Evolutionary conservation across 2,797 vertebrate species (phyloP).

Genomic region (Notoglanidium macrostoma): DNA sequence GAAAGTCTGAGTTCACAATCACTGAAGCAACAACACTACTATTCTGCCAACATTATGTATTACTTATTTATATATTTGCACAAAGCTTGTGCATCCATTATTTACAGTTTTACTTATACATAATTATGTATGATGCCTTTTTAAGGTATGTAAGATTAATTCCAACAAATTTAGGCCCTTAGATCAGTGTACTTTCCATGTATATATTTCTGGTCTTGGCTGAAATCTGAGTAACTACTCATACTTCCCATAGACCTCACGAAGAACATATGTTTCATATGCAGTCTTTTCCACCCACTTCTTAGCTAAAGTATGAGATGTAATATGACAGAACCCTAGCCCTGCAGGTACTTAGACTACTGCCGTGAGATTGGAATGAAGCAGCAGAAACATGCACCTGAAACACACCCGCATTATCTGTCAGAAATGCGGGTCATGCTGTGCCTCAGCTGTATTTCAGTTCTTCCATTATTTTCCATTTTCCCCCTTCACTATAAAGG

Average conservation of each 20-base stretch:
- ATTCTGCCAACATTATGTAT: not conserved
- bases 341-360: not conserved
- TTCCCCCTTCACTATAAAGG: not conserved
- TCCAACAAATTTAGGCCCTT: not conserved
- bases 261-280: not conserved
- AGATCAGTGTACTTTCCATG: not conserved
- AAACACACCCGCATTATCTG: constrained; percentile 12
- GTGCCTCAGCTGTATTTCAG: not conserved
- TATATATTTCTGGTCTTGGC: not conserved
- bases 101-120: not conserved
- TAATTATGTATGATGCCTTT: not conserved
- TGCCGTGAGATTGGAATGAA: constrained; percentile 7
- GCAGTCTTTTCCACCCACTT: not conserved
- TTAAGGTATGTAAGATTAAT: not conserved
- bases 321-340: not conserved
- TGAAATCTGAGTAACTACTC: not conserved
- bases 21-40: not conserved
- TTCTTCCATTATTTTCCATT: not conserved
- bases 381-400: not conserved
- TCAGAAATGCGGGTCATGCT: not conserved
- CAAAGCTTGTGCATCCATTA: not conserved
- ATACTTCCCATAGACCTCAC: not conserved
- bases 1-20: not conserved
- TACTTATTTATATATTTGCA: not conserved
- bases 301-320: not conserved